These are phyloP conservation scores for Meteorus colon DNA, from an alignment of 2,888 invertebrate species.

Conservation along the genomic window DNA sequence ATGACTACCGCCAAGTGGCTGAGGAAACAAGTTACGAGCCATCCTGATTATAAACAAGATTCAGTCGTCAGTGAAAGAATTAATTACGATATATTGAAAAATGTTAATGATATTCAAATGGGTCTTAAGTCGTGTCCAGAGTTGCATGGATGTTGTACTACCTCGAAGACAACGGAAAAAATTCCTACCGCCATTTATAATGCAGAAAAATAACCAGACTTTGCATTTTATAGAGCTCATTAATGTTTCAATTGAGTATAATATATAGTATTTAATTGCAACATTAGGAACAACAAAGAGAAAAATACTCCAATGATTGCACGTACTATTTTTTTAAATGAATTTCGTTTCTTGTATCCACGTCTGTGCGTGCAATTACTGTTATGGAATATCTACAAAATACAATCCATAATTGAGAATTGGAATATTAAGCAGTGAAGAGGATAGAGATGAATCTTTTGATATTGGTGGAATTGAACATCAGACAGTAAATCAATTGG, in stretches of 20 bases:
- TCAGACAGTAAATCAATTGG: not conserved
- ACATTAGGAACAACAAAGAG: not conserved
- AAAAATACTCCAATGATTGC: not conserved
- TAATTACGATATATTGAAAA: constrained; percentile 91
- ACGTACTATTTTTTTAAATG: not conserved
- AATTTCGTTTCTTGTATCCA: not conserved
- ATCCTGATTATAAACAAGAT: constrained; percentile 93
- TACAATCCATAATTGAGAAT: not conserved
- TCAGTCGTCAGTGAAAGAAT: constrained; percentile 91
- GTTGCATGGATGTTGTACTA: constrained; percentile 83
- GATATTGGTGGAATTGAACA: not conserved
- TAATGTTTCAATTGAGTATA: not conserved
- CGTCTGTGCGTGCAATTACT: not conserved
- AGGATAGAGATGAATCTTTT: not conserved
- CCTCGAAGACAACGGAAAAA: constrained; percentile 88
- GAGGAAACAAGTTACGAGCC: constrained; percentile 88
- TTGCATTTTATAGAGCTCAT: not conserved
- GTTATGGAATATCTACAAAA: not conserved
- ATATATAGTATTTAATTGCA: not conserved
- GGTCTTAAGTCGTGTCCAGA: constrained; percentile 83
- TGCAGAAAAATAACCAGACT: constrained; percentile 63
- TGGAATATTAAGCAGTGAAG: not conserved
- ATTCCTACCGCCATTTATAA: constrained; percentile 86
- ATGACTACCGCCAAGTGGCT: constrained; percentile 97
- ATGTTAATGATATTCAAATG: constrained; percentile 83